These are phyloP conservation scores for Drosophila sulfurigaster DNA, from an alignment of 1,140 invertebrate species.

Conservation along the genomic window DNA sequence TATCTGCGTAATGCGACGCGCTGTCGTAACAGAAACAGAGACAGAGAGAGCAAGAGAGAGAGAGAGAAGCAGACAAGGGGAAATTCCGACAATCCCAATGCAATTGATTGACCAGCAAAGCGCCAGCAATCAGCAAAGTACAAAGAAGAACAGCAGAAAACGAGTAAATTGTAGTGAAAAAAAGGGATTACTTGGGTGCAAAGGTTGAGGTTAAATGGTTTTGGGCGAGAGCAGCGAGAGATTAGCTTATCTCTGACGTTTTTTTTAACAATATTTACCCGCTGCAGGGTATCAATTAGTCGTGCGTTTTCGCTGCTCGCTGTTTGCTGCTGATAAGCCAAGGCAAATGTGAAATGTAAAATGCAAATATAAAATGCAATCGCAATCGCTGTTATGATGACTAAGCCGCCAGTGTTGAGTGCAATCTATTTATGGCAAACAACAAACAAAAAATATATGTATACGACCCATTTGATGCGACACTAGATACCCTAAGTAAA, in stretches of 20 bases:
- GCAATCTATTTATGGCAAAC: not conserved
- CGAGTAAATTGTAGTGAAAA: not conserved
- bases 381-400: not conserved
- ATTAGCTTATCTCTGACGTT: not conserved
- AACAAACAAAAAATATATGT: not conserved
- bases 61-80: not conserved
- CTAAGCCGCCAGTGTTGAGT: not conserved
- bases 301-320: not conserved
- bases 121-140: not conserved
- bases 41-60: not conserved
- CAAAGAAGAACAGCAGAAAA: no score
- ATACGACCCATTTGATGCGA: not conserved
- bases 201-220: not conserved
- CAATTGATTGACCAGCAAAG: not conserved
- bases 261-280: not conserved
- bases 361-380: no score
- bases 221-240: not conserved
- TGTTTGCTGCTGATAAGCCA: not conserved
- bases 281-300: not conserved
- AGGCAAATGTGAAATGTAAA: not conserved
- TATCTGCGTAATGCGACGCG: constrained; percentile 55
- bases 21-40: constrained; percentile 45
- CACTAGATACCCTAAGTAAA: constrained; percentile 1
- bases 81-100: not conserved
- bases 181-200: not conserved